These are phyloP conservation scores for Amblyjoppa fuscipennis DNA, from an alignment of 2,888 invertebrate genomes.

Conservation along the genomic window DNA sequence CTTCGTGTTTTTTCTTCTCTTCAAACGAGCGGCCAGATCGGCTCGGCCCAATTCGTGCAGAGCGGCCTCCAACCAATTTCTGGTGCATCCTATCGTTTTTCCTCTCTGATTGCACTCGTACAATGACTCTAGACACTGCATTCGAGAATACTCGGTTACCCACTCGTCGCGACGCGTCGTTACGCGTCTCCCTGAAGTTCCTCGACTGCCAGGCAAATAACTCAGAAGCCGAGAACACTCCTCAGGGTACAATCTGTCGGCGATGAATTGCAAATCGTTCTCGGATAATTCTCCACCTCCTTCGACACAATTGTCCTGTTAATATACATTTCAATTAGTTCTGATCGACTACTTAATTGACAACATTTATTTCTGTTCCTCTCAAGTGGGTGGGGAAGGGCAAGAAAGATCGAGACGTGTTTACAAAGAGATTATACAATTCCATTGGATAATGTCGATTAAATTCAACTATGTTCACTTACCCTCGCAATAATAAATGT, in stretches of 20 bases:
- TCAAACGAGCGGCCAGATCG: constrained; percentile 55
- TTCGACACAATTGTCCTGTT: constrained; percentile 26
- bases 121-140: constrained; percentile 58
- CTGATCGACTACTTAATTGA: neutral
- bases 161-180: constrained; percentile 23
- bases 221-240: constrained; percentile 65
- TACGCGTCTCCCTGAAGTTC: neutral
- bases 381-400: neutral
- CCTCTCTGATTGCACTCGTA: constrained; percentile 63
- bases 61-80: constrained; percentile 47
- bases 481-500: constrained; percentile 63
- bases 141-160: constrained; percentile 17
- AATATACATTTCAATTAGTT: neutral
- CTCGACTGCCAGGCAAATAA: constrained; percentile 26
- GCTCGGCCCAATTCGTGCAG: constrained; percentile 62
- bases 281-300: constrained; percentile 59
- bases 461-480: constrained; percentile 40
- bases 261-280: constrained; percentile 63
- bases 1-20: constrained; percentile 26
- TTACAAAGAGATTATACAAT: neutral
- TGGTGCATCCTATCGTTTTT: constrained; percentile 51
- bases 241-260: constrained; percentile 59
- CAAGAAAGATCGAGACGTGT: too few species aligned
- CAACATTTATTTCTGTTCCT: neutral
- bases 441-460: neutral